These are phyloP conservation scores for Lobophora halterata DNA, from an alignment of 2,888 invertebrate species.

Conservation along the genomic window DNA sequence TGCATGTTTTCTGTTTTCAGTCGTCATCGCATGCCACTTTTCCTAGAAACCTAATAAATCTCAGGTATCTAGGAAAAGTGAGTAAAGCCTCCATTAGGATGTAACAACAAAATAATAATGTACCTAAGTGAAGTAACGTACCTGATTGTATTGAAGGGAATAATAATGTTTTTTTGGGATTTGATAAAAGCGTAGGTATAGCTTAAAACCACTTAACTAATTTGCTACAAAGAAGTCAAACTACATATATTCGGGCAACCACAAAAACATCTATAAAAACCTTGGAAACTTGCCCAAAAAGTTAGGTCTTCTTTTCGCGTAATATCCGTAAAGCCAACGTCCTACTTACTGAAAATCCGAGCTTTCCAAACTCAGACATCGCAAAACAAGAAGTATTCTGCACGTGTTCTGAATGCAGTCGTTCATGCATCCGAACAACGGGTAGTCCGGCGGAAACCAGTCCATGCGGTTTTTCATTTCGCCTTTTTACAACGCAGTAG, in stretches of 20 bases:
- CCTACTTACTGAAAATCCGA: conserved; percentile 2
- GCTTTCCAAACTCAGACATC: conserved; percentile 1
- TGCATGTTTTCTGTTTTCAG: no score
- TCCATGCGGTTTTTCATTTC: conserved; percentile 21
- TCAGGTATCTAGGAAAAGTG: no score
- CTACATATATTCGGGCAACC: conserved; percentile 13
- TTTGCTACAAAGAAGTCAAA: conserved; percentile 11
- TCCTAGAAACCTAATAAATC: no score
- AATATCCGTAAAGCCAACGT: conserved; percentile 2
- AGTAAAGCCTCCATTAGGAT: no score
- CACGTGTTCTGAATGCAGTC: conserved; percentile 15
- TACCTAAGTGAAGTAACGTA: no score
- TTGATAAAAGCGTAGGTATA: no score
- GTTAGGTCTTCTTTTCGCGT: conserved; percentile 11
- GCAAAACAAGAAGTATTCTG: conserved; percentile 7
- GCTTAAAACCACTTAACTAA: no score
- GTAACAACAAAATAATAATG: no score
- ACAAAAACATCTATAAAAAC: conserved; percentile 9
- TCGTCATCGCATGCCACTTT: no score
- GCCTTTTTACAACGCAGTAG: conserved; percentile 1
- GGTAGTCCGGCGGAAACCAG: conserved; percentile 9
- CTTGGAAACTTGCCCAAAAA: conserved; percentile 24
- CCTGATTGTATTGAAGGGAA: no score
- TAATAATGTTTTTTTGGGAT: no score
- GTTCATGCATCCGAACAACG: conserved; percentile 20